Evolutionary conservation across 1,140 invertebrate species (phyloP).

Genomic region (Macrocentrus cingulum): DNA sequence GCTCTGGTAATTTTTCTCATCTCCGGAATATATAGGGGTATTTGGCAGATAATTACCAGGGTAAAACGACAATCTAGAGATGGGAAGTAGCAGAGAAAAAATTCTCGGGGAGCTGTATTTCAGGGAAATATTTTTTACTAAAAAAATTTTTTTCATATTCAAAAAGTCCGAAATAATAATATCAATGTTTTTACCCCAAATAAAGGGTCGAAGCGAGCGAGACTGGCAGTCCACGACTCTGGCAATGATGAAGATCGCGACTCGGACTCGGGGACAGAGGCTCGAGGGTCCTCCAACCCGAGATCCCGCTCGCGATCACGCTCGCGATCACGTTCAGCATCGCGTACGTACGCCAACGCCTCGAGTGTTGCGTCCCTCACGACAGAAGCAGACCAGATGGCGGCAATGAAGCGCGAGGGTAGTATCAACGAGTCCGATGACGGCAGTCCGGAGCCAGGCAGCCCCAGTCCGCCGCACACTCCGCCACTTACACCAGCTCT

Average conservation of each 20-base stretch:
- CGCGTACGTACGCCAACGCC: slow-evolving; percentile 14
- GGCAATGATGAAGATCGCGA: slow-evolving; percentile 59
- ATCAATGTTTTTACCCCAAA: not conserved
- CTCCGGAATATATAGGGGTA: no score
- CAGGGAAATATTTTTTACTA: no score
- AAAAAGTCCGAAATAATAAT: not conserved
- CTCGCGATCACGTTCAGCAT: slow-evolving; percentile 36
- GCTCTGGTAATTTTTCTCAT: no score
- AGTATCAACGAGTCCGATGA: slow-evolving; percentile 49
- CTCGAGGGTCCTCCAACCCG: slow-evolving; percentile 33
- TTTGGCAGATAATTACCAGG: no score
- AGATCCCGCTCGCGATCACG: slow-evolving; percentile 35
- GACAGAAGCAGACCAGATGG: slow-evolving; percentile 30
- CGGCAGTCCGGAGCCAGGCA: slow-evolving; percentile 48
- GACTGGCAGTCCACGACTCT: slow-evolving; percentile 55
- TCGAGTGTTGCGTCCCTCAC: slow-evolving; percentile 14
- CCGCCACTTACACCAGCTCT: slow-evolving; percentile 50
- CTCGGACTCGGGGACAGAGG: slow-evolving; percentile 56
- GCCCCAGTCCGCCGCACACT: slow-evolving; percentile 49
- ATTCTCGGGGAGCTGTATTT: no score
- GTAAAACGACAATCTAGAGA: no score
- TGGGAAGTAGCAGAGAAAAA: no score
- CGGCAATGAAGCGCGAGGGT: slow-evolving; percentile 41
- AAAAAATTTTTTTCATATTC: not conserved
- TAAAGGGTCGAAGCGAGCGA: slow-evolving; percentile 63